A percentile compares a stretch with the other conserved stretches of the same genome.
These are phyloP conservation scores for Typhlichthys eigenmanni DNA, from an alignment of 2,797 vertebrate genomes.

Conservation along the genomic window DNA sequence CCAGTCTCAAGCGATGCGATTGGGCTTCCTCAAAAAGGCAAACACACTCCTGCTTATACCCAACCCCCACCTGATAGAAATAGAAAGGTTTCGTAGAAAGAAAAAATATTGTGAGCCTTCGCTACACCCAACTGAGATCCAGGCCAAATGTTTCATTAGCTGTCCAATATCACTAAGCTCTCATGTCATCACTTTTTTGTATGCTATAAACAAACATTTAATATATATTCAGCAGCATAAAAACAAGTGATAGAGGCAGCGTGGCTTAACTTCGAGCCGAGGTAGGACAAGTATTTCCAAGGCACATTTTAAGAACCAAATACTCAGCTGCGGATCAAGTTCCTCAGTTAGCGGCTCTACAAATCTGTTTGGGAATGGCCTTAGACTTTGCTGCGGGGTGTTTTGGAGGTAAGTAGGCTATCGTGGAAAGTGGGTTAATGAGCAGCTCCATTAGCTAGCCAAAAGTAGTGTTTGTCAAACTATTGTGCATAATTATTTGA, in stretches of 20 bases:
- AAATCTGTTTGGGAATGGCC: slow-evolving; percentile 74
- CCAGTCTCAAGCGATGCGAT: slow-evolving; percentile 51
- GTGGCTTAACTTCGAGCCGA: slow-evolving; percentile 32
- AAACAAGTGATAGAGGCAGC: slow-evolving; percentile 8
- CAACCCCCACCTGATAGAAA: slow-evolving; percentile 54
- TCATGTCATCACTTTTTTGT: too few species aligned
- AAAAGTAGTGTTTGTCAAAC: too few species aligned
- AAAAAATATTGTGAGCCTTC: too few species aligned
- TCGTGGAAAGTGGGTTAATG: not conserved
- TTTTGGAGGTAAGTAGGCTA: slow-evolving; percentile 83
- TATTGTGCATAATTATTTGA: too few species aligned
- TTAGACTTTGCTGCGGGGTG: slow-evolving; percentile 95
- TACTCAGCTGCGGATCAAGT: not conserved
- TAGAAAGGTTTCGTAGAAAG: slow-evolving; percentile 54
- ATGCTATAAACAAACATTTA: too few species aligned
- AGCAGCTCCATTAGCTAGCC: not conserved
- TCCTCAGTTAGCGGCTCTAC: not conserved
- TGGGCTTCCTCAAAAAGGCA: slow-evolving; percentile 72
- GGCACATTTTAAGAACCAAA: not conserved
- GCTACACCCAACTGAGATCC: too few species aligned
- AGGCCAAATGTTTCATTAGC: too few species aligned
- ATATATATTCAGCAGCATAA: slow-evolving; percentile 19
- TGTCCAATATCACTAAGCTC: too few species aligned
- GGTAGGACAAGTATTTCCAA: not conserved
- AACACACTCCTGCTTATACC: slow-evolving; percentile 30